Base-by-base conservation (phyloP, 30 jellyfish, hydroid and myxozoan species). In the Hydractinia symbiolongicarpus region DNA sequence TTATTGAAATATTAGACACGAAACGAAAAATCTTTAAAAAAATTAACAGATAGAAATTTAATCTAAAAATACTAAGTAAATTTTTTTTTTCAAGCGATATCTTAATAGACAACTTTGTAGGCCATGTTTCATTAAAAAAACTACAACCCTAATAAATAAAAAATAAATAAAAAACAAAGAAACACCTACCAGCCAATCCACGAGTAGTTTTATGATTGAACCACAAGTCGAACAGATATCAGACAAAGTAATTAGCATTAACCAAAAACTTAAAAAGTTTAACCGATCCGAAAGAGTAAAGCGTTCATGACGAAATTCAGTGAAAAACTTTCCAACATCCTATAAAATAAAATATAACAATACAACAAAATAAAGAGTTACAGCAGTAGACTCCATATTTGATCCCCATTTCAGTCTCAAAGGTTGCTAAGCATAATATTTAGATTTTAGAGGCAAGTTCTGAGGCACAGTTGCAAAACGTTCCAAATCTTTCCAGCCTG, bases 251-350 rank as follows among this genome's bases (percentile, higher is more conserved):
- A 88, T 64, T 76, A 93, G 89, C 49, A 87, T 44, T 11, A 93
- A 82, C 98, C 98, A 93, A 83, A 93, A 93, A 79, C 88, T 93
- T 14, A 93, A 8, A 74, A 93, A 93, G 64, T 87, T 93, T 94
- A 93, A 7, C 73, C 88, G 87, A 76, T 93, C 98, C 8, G 96
- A 79, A 30, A 86, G 60, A 7, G 95, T 91, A 54, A 91, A 88
- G 58, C 84, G 49, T 55, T 91, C 98, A 61, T 91, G 95, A 58
- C 98, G 94, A 79, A 81, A 91, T 5, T 91, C 98, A 53, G 67
- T 54, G 82, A 91, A 91, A 68, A 91, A 91, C 86, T 72, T 71
- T 64, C 88, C 79, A 15, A 89, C 93, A 15, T 70, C 94, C 83
- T 74, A 75, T 8, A 77, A 6, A 76, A 50, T 8, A 68, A 20